phyloP scores from a whole-genome alignment of 2,888 invertebrate species.

The Pycnomerus fuliginosus region DNA sequence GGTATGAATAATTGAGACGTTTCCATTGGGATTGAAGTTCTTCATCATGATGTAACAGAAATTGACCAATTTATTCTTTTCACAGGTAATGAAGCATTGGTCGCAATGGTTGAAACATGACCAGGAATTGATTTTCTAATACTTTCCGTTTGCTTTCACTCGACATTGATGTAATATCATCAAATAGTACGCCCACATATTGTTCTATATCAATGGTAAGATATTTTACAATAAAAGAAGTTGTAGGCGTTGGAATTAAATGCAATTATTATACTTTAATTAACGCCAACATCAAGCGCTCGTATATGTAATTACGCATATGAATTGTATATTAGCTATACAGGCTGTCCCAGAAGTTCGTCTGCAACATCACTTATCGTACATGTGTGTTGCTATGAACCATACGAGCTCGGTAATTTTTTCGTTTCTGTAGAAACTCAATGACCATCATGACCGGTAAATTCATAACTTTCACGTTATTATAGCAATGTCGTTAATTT shows the following conservation, averaged over 20 bases:
- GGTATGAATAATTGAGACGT: too few relatives aligned
- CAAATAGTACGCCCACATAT: slow-evolving; percentile 5
- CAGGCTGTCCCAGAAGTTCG: slow-evolving; percentile 2
- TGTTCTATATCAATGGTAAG: slow-evolving; percentile 1
- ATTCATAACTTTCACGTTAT: too few relatives aligned
- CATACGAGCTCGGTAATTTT: too few relatives aligned
- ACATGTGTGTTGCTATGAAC: too few relatives aligned
- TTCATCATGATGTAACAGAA: too few relatives aligned
- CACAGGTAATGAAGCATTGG: slow-evolving; percentile 22
- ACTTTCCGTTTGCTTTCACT: slow-evolving; percentile 28
- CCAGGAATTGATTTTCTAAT: slow-evolving; percentile 32
- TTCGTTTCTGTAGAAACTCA: too few relatives aligned
- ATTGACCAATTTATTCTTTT: too few relatives aligned
- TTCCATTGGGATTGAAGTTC: too few relatives aligned
- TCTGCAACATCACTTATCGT: too few relatives aligned
- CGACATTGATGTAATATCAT: slow-evolving; percentile 20
- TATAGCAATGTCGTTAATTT: too few relatives aligned
- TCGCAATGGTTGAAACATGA: slow-evolving; percentile 23
- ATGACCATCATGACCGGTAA: too few relatives aligned
- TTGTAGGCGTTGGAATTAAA: neutral
- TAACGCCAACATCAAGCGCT: neutral
- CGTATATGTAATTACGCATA: slow-evolving; percentile 1
- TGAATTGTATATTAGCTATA: neutral
- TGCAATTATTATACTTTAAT: neutral
- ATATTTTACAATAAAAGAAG: neutral